Base-by-base conservation (phyloP, 1,140 invertebrate species). In the Pantala flavescens region DNA sequence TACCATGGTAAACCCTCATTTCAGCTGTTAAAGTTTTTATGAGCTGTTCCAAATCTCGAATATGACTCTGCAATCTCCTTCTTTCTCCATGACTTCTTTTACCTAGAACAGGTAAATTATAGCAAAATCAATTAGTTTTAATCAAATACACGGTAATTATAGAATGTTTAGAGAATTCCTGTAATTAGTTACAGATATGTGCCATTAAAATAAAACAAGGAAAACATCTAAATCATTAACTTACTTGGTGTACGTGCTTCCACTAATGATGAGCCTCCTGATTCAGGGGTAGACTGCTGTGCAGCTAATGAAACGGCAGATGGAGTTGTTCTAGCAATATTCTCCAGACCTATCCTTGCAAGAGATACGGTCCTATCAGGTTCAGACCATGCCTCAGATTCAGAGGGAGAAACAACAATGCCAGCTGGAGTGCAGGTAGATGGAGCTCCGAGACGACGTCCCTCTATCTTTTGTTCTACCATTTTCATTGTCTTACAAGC, bases 331-430 rank as follows among this genome's bases (percentile, higher is more conserved):
- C 49, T 3, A 16, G n/a, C 49, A 3, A 63, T 63, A 19, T 63
- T 21, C 49, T 63, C 49, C 3, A 93, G 81, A 0, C 92, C 91
- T 70, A 93, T 93, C 75, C 92, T 85, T 0, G 90, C 90, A 74
- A 90, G 81, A 0, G 92, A 94, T 0, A 94, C 91, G 74, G 87
- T 88, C 75, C 91, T 86, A 78, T 95, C 93, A 0, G 92, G 92
- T 80, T 94, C 92, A 0, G 92, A 93, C 88, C 92, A 94, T 23
- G 90, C 89, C 78, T 95, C 93, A 0, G 90, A 91, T 80, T 94
- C 91, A 0, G 90, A 91, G 36, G 87, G 84, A 24, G 80, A 63
- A 36, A 36, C 28, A 36, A 36, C 28, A 36, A 36, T 9, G 9
- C 28, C 28, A 21, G 49, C 49, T 19, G n/a, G 14, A 12, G 49